Base-by-base conservation (phyloP, 2,113 vertebrate genomes). In the Cyanistes caeruleus region DNA sequence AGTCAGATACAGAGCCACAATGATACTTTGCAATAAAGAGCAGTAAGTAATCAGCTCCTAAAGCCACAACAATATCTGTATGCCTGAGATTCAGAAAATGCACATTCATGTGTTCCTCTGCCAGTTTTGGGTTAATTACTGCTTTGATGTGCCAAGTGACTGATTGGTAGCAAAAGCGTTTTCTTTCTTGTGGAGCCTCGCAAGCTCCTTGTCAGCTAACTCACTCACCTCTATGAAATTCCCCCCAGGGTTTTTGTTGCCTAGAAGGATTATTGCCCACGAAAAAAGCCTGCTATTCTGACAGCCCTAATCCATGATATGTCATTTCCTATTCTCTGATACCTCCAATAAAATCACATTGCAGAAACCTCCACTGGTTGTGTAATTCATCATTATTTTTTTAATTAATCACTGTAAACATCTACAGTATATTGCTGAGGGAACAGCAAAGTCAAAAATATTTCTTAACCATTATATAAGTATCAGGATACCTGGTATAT, bases 121-220 rank as follows among this genome's bases (percentile, higher is more conserved):
- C 49, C 91, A 94, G 80, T 74, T 95, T 91, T 70, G 94, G 39
- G 93, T 94, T 76, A 95, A 91, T 44, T 83, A 65, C 69, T 90
- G 10, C 17, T 52, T 30, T 93, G 75, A 94, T 46, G 51, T 18
- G 73, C 52, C 41, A 81, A 69, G 51, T 64, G 59, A 68, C 53
- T 46, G 15, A 95, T 94, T 96, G 89, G 56, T 88, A 89, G 19
- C 52, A 96, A 97, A 95, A n/a, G 63, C 37, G 30, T 95, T 97
- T 91, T 94, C 80, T 82, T 94, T 84, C 84, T 63, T 58, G 64
- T 28, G 48, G 60, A 67, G 55, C 84, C 84, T 46, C 56, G 30
- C 44, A 90, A 95, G 73, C 33, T 87, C 37, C 37, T 43, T 87
- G 31, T 89, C 94, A 89, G 67, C 46, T 90, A 90, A 89, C 27